Conservation (phyloP, 2,113 vertebrate species). For the Cnemophilus loriae region DNA sequence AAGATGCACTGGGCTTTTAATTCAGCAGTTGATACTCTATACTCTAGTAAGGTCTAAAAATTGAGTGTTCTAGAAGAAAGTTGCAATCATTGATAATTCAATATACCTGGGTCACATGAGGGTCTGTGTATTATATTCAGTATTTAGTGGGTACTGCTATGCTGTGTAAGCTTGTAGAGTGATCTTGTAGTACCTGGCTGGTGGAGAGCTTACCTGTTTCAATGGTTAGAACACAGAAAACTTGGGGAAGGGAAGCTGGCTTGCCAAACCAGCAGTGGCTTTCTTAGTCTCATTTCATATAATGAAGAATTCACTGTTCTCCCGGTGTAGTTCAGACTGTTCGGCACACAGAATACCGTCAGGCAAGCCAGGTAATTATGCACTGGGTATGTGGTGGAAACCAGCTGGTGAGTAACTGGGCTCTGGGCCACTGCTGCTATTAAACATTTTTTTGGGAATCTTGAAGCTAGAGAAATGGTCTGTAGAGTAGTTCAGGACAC, state of each 20-base stretch:
- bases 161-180: neutral
- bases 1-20: neutral
- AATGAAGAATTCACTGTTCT: neutral
- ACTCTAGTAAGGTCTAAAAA: neutral
- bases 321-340: neutral
- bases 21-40: neutral
- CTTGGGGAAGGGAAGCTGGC: neutral
- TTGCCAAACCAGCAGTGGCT: neutral
- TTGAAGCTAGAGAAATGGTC: neutral
- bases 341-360: accelerated
- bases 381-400: neutral
- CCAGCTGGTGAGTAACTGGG: neutral
- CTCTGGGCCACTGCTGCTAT: neutral
- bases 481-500: neutral
- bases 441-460: neutral
- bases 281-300: neutral
- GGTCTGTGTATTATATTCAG: neutral
- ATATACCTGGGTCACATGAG: accelerated
- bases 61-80: neutral
- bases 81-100: neutral
- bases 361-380: neutral
- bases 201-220: neutral
- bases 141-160: neutral
- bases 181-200: neutral
- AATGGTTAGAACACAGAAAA: neutral